These are phyloP conservation scores for Ammodytes dubius DNA, from an alignment of 2,113 vertebrate genomes.

Conservation along the genomic window DNA sequence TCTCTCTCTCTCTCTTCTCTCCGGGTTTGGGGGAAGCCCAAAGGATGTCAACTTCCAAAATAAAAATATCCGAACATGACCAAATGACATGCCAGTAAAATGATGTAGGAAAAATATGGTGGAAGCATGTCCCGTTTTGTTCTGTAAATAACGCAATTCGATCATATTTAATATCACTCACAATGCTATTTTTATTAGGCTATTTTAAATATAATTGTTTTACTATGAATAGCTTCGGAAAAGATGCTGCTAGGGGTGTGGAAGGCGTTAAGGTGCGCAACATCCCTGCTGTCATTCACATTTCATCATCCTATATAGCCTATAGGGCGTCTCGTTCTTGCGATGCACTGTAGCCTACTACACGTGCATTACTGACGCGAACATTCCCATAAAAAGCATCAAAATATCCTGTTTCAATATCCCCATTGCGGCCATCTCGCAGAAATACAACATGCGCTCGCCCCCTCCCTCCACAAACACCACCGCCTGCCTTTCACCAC, in stretches of 20 bases:
- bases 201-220: too few species aligned
- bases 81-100: background rate
- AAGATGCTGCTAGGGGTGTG: constrained; percentile 39
- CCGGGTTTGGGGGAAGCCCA: constrained; percentile 9
- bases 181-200: background rate
- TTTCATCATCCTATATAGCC: constrained; percentile 21
- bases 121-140: too few species aligned
- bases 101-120: background rate
- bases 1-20: too few species aligned
- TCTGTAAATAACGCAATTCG: background rate
- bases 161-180: background rate
- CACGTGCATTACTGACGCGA: background rate
- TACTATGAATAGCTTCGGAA: background rate
- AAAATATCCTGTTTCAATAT: background rate
- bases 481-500: constrained; percentile 4
- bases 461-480: background rate
- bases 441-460: background rate
- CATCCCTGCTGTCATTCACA: background rate
- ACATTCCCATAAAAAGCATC: background rate
- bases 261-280: constrained; percentile 41
- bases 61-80: background rate
- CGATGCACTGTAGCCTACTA: too few species aligned
- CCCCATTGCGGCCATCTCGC: background rate
- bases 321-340: background rate
- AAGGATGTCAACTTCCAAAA: background rate